These are phyloP conservation scores for Protobothrops flavoviridis DNA, from an alignment of 2,113 vertebrate genomes.

Conservation along the genomic window DNA sequence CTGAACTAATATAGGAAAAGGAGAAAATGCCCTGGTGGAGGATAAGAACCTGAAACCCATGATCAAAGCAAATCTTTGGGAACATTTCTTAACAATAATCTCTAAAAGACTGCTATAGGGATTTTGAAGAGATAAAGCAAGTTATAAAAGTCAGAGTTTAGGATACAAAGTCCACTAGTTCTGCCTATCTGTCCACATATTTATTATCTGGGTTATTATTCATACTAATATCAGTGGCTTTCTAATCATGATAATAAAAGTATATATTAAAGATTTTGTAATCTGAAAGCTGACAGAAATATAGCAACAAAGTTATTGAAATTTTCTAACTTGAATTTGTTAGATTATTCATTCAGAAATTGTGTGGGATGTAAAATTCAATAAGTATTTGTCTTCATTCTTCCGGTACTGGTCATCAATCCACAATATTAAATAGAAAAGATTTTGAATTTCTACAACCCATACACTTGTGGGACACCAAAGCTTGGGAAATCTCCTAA, in stretches of 20 bases:
- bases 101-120: conserved; percentile 36
- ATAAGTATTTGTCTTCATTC: neutral
- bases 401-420: neutral
- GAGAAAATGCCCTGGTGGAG: conserved; percentile 12
- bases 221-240: neutral
- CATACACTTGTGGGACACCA: neutral
- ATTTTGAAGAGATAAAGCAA: neutral
- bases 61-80: conserved; percentile 37
- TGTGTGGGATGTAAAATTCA: neutral
- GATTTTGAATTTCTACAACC: neutral
- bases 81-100: conserved; percentile 45
- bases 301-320: neutral
- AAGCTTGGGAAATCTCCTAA: neutral
- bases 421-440: neutral
- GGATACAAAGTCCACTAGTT: neutral
- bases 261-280: neutral
- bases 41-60: conserved; percentile 27
- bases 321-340: neutral
- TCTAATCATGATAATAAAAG: neutral
- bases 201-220: neutral
- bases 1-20: conserved; percentile 23
- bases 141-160: neutral
- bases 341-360: neutral
- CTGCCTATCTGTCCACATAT: neutral
- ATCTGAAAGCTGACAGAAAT: neutral